These are phyloP conservation scores for Ladona fulva DNA, from an alignment of 1,140 invertebrate genomes.

Conservation along the genomic window DNA sequence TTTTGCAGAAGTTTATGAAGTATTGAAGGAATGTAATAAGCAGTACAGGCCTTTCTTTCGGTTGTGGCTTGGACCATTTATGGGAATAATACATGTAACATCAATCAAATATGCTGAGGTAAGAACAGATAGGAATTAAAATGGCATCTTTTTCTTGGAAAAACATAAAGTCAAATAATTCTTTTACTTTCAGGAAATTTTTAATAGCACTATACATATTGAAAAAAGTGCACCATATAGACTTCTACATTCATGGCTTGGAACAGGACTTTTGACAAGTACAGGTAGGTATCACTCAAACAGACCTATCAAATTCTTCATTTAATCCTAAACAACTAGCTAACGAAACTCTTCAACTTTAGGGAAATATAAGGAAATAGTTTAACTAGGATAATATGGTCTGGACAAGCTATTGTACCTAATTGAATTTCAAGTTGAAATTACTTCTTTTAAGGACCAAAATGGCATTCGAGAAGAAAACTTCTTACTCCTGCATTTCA, in stretches of 20 bases:
- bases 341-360: too few relatives aligned
- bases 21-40: not conserved
- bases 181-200: conserved; percentile 30
- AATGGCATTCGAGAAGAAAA: conserved; percentile 73
- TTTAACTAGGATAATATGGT: too few relatives aligned
- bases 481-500: conserved; percentile 85
- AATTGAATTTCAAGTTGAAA: too few relatives aligned
- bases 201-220: conserved; percentile 41
- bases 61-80: conserved; percentile 30
- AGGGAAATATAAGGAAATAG: too few relatives aligned
- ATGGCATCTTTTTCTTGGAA: too few relatives aligned
- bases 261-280: conserved; percentile 37
- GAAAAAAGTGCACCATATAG: conserved; percentile 43
- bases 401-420: too few relatives aligned
- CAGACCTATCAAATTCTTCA: too few relatives aligned
- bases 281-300: conserved; percentile 18
- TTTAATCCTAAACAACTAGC: too few relatives aligned
- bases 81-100: not conserved
- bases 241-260: conserved; percentile 43
- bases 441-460: conserved; percentile 43
- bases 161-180: too few relatives aligned
- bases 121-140: not conserved
- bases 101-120: not conserved
- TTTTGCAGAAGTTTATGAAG: too few relatives aligned
- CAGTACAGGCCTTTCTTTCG: conserved; percentile 32